Conservation (phyloP, 2,888 invertebrate genomes). For the Antitype chi region DNA sequence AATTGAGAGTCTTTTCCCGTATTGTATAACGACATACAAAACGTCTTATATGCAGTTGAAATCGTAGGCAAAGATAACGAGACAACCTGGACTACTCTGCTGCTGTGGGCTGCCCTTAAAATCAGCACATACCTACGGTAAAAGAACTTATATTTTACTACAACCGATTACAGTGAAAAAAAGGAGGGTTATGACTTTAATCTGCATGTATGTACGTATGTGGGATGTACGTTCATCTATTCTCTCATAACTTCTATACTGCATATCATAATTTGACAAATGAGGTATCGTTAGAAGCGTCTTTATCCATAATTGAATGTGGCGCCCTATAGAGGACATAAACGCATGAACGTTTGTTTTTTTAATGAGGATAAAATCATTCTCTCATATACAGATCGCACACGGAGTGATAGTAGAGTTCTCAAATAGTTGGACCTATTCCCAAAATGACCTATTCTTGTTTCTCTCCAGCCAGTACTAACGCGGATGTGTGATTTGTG, state of each 20-base stretch:
- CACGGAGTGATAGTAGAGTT: too few species aligned
- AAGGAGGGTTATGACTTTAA: too few species aligned
- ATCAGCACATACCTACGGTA: background rate
- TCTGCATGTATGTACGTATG: too few species aligned
- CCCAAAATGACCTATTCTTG: too few species aligned
- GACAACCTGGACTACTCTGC: background rate
- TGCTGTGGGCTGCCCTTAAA: background rate
- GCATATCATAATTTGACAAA: too few species aligned
- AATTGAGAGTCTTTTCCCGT: background rate
- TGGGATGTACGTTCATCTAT: too few species aligned
- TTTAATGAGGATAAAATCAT: background rate
- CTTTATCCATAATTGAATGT: too few species aligned
- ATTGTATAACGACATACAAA: background rate
- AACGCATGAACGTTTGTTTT: too few species aligned
- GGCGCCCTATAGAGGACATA: too few species aligned
- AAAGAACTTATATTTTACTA: background rate
- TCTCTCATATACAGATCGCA: background rate
- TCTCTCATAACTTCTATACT: too few species aligned
- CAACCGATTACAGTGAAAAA: background rate
- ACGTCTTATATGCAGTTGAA: background rate
- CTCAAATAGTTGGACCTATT: background rate
- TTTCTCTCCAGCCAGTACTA: background rate
- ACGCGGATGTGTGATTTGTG: background rate
- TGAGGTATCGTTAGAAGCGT: too few species aligned
- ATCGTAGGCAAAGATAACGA: background rate